Evolutionary conservation across 2,113 vertebrate species (phyloP), one percentile per base, ranked within the genome.

Genomic region (Rhagologus leucostigma): DNA sequence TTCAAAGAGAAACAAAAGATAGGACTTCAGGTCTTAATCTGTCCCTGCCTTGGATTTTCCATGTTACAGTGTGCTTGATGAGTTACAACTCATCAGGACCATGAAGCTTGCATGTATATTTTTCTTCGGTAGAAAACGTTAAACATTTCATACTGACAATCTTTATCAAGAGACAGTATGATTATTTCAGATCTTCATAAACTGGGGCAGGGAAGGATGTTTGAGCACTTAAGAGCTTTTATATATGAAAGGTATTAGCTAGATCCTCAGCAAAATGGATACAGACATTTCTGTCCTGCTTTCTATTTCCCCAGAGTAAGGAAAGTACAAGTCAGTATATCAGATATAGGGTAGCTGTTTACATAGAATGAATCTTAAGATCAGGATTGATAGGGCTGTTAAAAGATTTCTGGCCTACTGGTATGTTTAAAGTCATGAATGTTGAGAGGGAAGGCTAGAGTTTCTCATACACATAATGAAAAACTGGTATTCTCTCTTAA

Each of bases 201-300:
- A 30, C 16, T 39, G 15, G 12, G 13, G 4, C 1, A 1, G 3
- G 9, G 3, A 4, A 4, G 15, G 2, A 10, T 50, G 24, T 46
- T 70, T 46, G 20, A 80, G 30, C 16, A 44, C 3, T 3, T 57
- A 29, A 22, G 46, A 70, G 19, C 20, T 33, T 20, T 35, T 47
- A 5, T 6, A 12, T 76, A 24, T 82, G 74, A 79, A 47, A 68
- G 17, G 23, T 9, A 0, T 90, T 88, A 69, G 71, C 11, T 75
- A 35, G 29, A 59, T 57, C 11, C 19, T 78, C 64, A 60, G 26
- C 27, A 84, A 78, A 88, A 73, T 63, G 18, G 26, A 46, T 76
- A 22, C 0, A 5, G 50, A 53, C 65, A 16, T 62, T 96, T 57
- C 20, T 87, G 30, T 73, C 21, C 29, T 67, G 32, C 50, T 60